A percentile compares a stretch with the other conserved stretches of the same genome.
phyloP scores from a whole-genome alignment of 92 coral and sea anemone genomes.

The Epizoanthus illoricatus region DNA sequence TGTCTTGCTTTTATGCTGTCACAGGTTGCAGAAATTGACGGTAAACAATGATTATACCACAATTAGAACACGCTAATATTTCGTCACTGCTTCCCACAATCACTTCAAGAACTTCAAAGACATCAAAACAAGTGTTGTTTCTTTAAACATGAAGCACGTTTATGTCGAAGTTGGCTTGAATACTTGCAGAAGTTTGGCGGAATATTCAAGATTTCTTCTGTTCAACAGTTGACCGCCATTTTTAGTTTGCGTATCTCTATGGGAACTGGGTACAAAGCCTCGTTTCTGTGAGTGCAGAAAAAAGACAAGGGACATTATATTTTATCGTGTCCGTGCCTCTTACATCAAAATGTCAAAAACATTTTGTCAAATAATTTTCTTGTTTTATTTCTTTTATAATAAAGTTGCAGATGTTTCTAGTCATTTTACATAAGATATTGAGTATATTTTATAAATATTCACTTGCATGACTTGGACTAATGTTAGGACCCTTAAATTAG shows the following conservation, averaged over 20 bases:
- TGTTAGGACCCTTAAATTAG: conserved; percentile 12
- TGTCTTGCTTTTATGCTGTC: not conserved
- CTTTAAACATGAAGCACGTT: not conserved
- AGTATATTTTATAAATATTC: too few species aligned
- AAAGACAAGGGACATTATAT: not conserved
- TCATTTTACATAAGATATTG: not conserved
- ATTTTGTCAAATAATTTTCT: not conserved
- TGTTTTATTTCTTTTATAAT: not conserved
- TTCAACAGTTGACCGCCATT: conserved; percentile 76
- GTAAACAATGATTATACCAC: conserved; percentile 22
- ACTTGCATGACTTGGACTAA: not conserved
- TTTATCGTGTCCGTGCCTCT: not conserved
- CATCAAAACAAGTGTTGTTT: conserved; percentile 1
- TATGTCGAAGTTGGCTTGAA: not conserved
- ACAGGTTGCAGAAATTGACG: not conserved
- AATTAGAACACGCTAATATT: conserved; percentile 14
- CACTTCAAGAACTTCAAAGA: conserved; percentile 22
- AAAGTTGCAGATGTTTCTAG: not conserved
- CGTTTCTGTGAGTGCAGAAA: conserved; percentile 38
- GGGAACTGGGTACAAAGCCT: conserved; percentile 68
- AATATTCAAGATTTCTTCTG: not conserved
- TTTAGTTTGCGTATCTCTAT: conserved; percentile 59
- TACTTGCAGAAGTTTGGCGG: conserved; percentile 8
- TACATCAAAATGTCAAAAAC: not conserved
- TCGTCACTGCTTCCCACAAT: not conserved